Evolutionary conservation across 2,113 vertebrate species (phyloP), one percentile per base, ranked within the genome.

Genomic region (Bombycilla garrulus): DNA sequence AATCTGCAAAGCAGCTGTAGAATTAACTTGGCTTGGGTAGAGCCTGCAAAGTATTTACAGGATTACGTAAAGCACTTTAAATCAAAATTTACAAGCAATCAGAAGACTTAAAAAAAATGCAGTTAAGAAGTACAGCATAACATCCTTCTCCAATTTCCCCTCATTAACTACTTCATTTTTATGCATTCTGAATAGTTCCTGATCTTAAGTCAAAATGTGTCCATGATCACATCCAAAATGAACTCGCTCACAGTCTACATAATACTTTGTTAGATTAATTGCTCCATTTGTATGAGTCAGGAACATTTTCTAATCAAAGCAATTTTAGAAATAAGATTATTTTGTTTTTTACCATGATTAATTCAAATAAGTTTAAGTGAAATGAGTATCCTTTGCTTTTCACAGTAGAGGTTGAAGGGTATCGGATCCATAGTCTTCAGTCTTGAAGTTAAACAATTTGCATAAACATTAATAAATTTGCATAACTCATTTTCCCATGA

Each of bases 31-130:
- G 50, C 84, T 90, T 58, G 62, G 21, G 74, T 77, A 66, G 91
- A 70, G 85, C 60, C 62, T 91, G 74, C 47, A 66, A 91, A 91
- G 90, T 90, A 97, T 95, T 95, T 95, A 92, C 81, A 85, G 94
- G 90, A 96, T 97, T 97, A 90, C 5, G 3, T 97, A 96, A 97
- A 92, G 91, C 72, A 88, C 88, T 95, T 95, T 94, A 96, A 97
- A 95, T 96, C 79, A 95, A 94, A 97, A 97, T 91, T 93, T 95
- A 87, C 87, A 95, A 96, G 93, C 82, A 97, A 97, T 97, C 96
- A 96, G 94, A 97, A 93, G 90, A 83, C 85, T 86, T 87, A 11
- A 96, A 94, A 93, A 95, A 94, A 96, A 93, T 67, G 67, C 58
- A 61, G 74, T 86, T 79, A 94, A 95, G 81, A 74, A 97, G 78